Evolutionary conservation across 2,113 vertebrate species (phyloP).

Genomic region (Uropsilus gracilis): DNA sequence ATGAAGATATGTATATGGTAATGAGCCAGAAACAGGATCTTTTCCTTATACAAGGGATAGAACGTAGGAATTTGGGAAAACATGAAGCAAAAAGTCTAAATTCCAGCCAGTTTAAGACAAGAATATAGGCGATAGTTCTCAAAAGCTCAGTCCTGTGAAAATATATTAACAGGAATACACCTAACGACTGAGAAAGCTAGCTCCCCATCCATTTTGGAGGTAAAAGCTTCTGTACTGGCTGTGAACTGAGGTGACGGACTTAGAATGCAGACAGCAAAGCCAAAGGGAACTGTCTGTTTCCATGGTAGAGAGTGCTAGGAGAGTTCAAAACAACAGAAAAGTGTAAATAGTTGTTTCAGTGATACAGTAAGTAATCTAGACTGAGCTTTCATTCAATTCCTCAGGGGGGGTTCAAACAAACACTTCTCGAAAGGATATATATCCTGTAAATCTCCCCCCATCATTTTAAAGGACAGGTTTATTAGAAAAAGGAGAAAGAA

Average conservation of each 20-base stretch:
- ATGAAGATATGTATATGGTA: background rate
- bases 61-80: constrained; percentile 6
- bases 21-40: constrained; percentile 36
- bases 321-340: constrained; percentile 7
- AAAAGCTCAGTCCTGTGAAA: constrained; percentile 6
- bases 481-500: no score
- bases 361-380: background rate
- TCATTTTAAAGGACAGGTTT: no score
- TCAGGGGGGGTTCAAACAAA: background rate
- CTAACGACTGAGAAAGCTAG: background rate
- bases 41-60: background rate
- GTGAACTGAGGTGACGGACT: background rate
- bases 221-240: constrained; percentile 22
- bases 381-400: constrained; percentile 49
- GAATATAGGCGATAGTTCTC: constrained; percentile 11
- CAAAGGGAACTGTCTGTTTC: constrained; percentile 38
- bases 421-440: background rate
- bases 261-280: constrained; percentile 46
- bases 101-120: constrained; percentile 30
- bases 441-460: background rate
- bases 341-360: background rate
- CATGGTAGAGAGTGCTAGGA: background rate
- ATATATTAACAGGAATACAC: background rate
- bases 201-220: background rate
- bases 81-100: background rate